A percentile compares a stretch with the other conserved stretches of the same genome.
Conservation (phyloP, 30 jellyfish, hydroid and myxozoan genomes). For the Pelagia noctiluca region DNA sequence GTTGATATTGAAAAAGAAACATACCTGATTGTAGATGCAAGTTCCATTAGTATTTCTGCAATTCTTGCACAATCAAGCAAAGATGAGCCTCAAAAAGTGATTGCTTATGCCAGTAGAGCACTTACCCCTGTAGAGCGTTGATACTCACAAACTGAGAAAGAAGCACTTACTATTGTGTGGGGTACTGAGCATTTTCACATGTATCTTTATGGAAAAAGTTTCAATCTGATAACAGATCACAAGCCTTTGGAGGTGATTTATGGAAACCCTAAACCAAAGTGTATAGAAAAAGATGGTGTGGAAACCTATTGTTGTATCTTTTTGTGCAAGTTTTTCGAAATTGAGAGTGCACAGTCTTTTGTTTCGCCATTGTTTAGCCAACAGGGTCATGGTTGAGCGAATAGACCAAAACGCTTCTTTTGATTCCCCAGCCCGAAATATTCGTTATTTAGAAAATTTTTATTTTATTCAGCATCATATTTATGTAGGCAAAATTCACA, state of each 20-base stretch:
- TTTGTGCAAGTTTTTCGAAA: too few relatives aligned
- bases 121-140: conserved; percentile 45
- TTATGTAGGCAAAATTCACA: too few relatives aligned
- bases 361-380: too few relatives aligned
- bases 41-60: conserved; percentile 69
- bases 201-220: conserved; percentile 9
- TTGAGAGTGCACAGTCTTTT: too few relatives aligned
- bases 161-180: conserved; percentile 68
- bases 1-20: conserved; percentile 61
- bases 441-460: too few relatives aligned
- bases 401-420: too few relatives aligned
- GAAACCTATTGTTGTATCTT: too few relatives aligned
- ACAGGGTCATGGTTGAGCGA: too few relatives aligned
- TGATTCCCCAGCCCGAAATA: too few relatives aligned
- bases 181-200: conserved; percentile 25
- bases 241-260: conserved; percentile 29
- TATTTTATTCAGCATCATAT: too few relatives aligned
- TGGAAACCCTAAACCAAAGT: conserved; percentile 10
- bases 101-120: conserved; percentile 68
- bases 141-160: conserved; percentile 75
- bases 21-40: conserved; percentile 45
- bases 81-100: conserved; percentile 24
- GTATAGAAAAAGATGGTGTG: too few relatives aligned
- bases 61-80: conserved; percentile 43
- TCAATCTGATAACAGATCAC: conserved; percentile 44